Conservation (phyloP, 2,888 invertebrate species). For the Drosophila yooni region DNA sequence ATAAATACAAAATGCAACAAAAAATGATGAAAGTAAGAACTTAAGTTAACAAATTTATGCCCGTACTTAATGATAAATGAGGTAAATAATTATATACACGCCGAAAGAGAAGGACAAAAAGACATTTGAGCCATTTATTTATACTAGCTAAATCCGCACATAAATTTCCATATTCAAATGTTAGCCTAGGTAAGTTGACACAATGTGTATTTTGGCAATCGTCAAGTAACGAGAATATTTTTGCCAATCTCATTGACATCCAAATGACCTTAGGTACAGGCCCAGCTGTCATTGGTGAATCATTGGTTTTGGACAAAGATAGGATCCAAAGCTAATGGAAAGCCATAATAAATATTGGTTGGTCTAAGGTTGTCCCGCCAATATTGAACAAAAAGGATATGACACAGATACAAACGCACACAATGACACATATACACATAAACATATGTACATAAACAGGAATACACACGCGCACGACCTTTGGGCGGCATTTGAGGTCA, state of each 20-base stretch:
- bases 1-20: neutral
- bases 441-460: slow-evolving; percentile 13
- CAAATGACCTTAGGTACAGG: slow-evolving; percentile 69
- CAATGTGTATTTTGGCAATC: slow-evolving; percentile 7
- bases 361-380: slow-evolving; percentile 9
- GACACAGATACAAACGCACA: slow-evolving; percentile 10
- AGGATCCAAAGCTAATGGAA: slow-evolving; percentile 17
- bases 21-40: neutral
- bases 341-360: slow-evolving; percentile 29
- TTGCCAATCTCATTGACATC: slow-evolving; percentile 73
- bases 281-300: slow-evolving; percentile 32
- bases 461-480: slow-evolving; percentile 59
- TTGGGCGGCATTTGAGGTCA: slow-evolving; percentile 62
- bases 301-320: slow-evolving; percentile 10
- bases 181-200: slow-evolving; percentile 47
- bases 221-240: slow-evolving; percentile 25
- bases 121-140: neutral
- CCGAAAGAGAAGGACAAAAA: slow-evolving; percentile 17
- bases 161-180: slow-evolving; percentile 38
- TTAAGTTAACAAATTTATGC: neutral
- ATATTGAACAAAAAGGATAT: slow-evolving; percentile 56
- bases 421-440: neutral
- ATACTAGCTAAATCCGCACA: slow-evolving; percentile 10
- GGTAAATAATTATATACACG: neutral
- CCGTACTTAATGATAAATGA: neutral